A percentile compares a stretch with the other conserved stretches of the same genome.
Evolutionary conservation across 2,888 invertebrate genomes (phyloP).

Genomic region (Acrobasis consociella): DNA sequence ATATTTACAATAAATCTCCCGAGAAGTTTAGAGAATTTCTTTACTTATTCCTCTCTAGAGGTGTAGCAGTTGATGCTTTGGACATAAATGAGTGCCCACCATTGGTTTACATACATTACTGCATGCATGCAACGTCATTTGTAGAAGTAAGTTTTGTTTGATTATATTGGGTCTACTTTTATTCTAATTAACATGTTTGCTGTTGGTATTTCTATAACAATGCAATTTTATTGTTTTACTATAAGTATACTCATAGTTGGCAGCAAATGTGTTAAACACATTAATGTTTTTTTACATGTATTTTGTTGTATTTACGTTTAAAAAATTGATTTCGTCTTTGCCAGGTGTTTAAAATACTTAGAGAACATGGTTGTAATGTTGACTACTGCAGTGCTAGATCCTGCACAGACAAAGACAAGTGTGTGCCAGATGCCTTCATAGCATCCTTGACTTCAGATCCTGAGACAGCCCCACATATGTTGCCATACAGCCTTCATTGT

Average conservation of each 20-base stretch:
- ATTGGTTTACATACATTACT: slow-evolving; percentile 67
- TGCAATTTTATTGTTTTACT: no score
- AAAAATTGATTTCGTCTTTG: slow-evolving; percentile 28
- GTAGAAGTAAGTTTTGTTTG: slow-evolving; percentile 56
- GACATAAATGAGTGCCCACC: slow-evolving; percentile 70
- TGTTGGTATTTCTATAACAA: no score
- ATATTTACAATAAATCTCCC: slow-evolving; percentile 60
- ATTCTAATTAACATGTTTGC: no score
- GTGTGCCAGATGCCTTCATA: slow-evolving; percentile 69
- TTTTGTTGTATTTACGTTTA: not conserved
- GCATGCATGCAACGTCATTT: slow-evolving; percentile 58
- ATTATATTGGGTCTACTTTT: no score
- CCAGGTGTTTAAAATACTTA: slow-evolving; percentile 68
- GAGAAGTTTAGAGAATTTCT: slow-evolving; percentile 67
- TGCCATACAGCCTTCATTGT: slow-evolving; percentile 65
- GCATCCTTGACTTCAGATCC: slow-evolving; percentile 62
- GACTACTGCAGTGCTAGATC: slow-evolving; percentile 59
- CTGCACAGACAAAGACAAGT: slow-evolving; percentile 33
- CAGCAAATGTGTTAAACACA: no score
- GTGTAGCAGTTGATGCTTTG: slow-evolving; percentile 65
- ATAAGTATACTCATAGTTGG: no score
- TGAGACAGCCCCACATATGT: slow-evolving; percentile 53
- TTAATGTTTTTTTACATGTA: no score
- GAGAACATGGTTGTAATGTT: slow-evolving; percentile 68
- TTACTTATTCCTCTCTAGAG: slow-evolving; percentile 65